A percentile compares a stretch with the other conserved stretches of the same genome.
Evolutionary conservation across 2,113 vertebrate genomes (phyloP).

Genomic region (Eupsittula cactorum): DNA sequence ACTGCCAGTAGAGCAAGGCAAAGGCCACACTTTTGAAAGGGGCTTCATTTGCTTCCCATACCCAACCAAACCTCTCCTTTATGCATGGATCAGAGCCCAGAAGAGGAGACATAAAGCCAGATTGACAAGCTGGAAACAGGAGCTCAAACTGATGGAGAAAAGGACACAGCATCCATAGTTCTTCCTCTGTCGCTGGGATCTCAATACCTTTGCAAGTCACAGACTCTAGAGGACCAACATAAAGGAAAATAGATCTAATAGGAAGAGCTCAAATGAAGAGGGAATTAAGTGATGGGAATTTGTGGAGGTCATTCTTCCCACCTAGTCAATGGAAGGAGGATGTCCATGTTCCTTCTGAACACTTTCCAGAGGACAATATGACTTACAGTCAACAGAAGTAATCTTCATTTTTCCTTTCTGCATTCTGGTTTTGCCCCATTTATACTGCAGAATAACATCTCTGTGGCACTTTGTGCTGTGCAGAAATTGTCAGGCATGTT

Average conservation of each 20-base stretch:
- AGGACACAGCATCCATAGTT: neutral
- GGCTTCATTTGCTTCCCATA: neutral
- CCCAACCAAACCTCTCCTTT: neutral
- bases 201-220: neutral
- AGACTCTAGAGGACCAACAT: neutral
- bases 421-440: neutral
- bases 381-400: neutral
- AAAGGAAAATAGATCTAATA: neutral
- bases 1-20: neutral
- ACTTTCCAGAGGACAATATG: neutral
- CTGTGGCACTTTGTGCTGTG: neutral
- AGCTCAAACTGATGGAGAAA: constrained; percentile 67
- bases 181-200: neutral
- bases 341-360: neutral
- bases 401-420: neutral
- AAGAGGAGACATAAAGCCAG: neutral
- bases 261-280: neutral
- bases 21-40: neutral
- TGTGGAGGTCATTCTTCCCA: constrained; percentile 26
- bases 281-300: neutral
- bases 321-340: neutral
- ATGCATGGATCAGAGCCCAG: neutral
- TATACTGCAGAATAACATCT: neutral
- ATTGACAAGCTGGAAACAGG: constrained; percentile 51
- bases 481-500: neutral